Evolutionary conservation across 2,888 invertebrate species (phyloP).

Genomic region (Hirtodrosophila duncani): DNA sequence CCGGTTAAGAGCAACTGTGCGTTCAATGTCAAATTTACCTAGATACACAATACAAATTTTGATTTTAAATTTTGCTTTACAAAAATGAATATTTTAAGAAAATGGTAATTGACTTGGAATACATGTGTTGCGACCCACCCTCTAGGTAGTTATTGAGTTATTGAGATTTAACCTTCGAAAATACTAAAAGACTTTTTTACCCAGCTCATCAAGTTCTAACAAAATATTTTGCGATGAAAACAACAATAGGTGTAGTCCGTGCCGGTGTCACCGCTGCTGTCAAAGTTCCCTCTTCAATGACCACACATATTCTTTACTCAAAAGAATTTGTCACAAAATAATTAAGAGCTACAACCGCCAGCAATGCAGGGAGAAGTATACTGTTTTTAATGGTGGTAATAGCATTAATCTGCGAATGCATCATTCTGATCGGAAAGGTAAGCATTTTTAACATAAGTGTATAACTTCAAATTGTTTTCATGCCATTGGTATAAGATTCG

Average conservation of each 20-base stretch:
- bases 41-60: slow-evolving; percentile 9
- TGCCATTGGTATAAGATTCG: too few relatives aligned
- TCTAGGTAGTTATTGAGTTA: slow-evolving; percentile 43
- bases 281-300: slow-evolving; percentile 46
- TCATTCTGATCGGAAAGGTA: too few relatives aligned
- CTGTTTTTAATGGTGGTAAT: slow-evolving; percentile 70
- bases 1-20: slow-evolving; percentile 1
- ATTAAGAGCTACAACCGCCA: slow-evolving; percentile 56
- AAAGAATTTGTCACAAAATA: slow-evolving; percentile 68
- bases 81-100: slow-evolving; percentile 40
- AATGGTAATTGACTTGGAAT: slow-evolving; percentile 52
- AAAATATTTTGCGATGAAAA: slow-evolving; percentile 44
- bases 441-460: too few relatives aligned
- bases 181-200: neutral
- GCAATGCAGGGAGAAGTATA: slow-evolving; percentile 61
- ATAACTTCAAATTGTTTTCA: too few relatives aligned
- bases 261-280: slow-evolving; percentile 42
- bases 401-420: slow-evolving; percentile 34
- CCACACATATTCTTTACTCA: slow-evolving; percentile 64
- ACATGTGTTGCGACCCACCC: slow-evolving; percentile 33
- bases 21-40: slow-evolving; percentile 13
- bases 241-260: slow-evolving; percentile 33
- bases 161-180: neutral
- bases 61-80: slow-evolving; percentile 10
- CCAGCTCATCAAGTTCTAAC: slow-evolving; percentile 56